Base-by-base conservation (phyloP, 2,113 vertebrate genomes). In the Engraulis encrasicolus region DNA sequence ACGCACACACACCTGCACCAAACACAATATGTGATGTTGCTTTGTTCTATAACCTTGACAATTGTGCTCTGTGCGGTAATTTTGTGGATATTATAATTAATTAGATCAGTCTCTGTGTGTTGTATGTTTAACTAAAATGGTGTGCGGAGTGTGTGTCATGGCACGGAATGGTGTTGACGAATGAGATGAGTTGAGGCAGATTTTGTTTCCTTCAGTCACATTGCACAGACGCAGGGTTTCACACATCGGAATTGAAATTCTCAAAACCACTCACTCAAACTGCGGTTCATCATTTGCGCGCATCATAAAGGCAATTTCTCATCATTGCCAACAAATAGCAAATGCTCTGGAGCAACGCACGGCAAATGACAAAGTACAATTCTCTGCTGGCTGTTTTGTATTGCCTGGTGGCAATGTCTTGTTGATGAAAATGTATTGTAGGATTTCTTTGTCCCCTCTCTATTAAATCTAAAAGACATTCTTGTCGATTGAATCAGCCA, bases 381-480 rank as follows among this genome's bases (percentile, higher is more conserved):
- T 81, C 27, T 81, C 52, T 81, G 80, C 80, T 61, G 80, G n/a
- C n/a, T 81, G 58, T 81, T 31, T 17, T 81, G 58, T 50, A 81
- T 81, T 58, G 38, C 37, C 38, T 71, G 48, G n/a, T 71, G 81
- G 18, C 74, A 45, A 82, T 82, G 81, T 74, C 81, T 45, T 82
- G 81, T 74, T 82, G 54, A 74, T 74, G 54, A 82, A 82, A 82
- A 82, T 48, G 78, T 79, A 40, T 40, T 19, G 45, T 40, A 37
- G 11, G 9, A 37, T 37, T 40, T 40, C 38, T 79, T 11, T 79
- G 80, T 81, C n/a, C 2, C 48, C 31, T 14, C n/a, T 37, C 34
- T 2, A 38, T 36, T 40, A 5, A 45, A 45, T 45, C 40, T 5
- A 5, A 3, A 45, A 45, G 40, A 9, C 40, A 45, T 45, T 45